Conservation (phyloP, 2,797 vertebrate species). For the Cetoscarus ocellatus region DNA sequence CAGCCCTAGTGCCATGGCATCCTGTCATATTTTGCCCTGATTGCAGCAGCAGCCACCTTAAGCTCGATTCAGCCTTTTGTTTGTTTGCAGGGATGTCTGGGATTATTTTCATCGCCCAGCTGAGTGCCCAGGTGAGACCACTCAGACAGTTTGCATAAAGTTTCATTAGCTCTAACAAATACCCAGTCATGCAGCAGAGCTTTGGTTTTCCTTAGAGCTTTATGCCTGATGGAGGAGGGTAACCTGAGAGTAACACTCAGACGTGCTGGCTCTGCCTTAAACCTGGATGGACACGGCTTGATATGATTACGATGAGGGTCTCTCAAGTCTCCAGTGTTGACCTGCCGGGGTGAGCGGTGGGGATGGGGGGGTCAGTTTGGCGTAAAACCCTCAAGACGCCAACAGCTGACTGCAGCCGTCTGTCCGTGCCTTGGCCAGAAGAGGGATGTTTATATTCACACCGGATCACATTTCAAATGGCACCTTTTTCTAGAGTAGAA, state of each 20-base stretch:
- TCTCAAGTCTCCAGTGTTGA: constrained; percentile 39
- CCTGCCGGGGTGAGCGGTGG: neutral
- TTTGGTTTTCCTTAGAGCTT: constrained; percentile 35
- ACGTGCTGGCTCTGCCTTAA: constrained; percentile 47
- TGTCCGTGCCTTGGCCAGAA: constrained; percentile 61
- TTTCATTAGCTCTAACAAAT: constrained; percentile 54
- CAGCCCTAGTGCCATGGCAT: too few species aligned
- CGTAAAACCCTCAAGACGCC: constrained; percentile 57
- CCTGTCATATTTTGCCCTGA: neutral
- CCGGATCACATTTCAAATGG: constrained; percentile 75
- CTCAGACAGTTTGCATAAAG: constrained; percentile 45
- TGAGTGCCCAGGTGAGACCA: constrained; percentile 33
- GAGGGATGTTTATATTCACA: constrained; percentile 76
- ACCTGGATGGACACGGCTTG: constrained; percentile 57
- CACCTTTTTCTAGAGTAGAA: constrained; percentile 63
- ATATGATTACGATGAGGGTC: constrained; percentile 62
- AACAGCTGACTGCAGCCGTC: constrained; percentile 74
- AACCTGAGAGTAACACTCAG: constrained; percentile 65
- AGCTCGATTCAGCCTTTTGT: constrained; percentile 2
- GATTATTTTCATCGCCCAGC: constrained; percentile 40
- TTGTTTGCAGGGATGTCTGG: constrained; percentile 41
- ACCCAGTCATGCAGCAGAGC: constrained; percentile 14
- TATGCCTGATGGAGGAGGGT: constrained; percentile 45
- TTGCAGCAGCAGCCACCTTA: constrained; percentile 3
- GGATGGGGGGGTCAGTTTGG: neutral